These are phyloP conservation scores for Anadara kagoshimensis DNA, from an alignment of 1,140 invertebrate genomes.

Conservation along the genomic window DNA sequence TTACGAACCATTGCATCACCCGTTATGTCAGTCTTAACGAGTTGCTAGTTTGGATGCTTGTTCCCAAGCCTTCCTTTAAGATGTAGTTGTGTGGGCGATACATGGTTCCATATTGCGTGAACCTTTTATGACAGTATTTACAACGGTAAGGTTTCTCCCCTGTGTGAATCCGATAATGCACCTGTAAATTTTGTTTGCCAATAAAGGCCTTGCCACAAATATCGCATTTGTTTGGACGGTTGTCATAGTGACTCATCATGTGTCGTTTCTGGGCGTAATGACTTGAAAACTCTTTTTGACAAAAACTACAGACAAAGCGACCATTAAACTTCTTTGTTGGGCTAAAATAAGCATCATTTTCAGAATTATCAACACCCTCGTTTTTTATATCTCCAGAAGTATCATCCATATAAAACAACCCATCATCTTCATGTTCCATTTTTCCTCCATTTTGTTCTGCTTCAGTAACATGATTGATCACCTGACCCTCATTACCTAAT, in stretches of 20 bases:
- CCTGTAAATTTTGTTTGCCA: conserved; percentile 5
- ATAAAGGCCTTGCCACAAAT: conserved; percentile 16
- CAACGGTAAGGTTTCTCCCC: conserved; percentile 18
- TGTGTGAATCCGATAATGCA: conserved; percentile 19
- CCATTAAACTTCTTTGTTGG: too few species aligned
- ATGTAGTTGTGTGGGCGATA: conserved; percentile 5
- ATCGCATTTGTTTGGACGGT: background rate
- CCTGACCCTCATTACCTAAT: background rate
- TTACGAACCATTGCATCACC: too few species aligned
- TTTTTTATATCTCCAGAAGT: background rate
- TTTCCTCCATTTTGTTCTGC: too few species aligned
- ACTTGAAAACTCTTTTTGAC: conserved; percentile 3
- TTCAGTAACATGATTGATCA: too few species aligned
- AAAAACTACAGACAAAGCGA: background rate
- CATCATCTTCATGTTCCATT: too few species aligned
- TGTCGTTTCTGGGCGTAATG: conserved; percentile 8
- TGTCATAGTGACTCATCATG: conserved; percentile 7
- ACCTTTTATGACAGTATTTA: conserved; percentile 6
- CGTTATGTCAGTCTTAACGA: too few species aligned
- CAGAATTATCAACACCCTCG: conserved; percentile 5
- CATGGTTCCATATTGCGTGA: conserved; percentile 18
- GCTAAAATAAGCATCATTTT: background rate
- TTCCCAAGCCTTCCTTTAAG: too few species aligned
- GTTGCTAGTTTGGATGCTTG: too few species aligned
- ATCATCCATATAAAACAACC: too few species aligned